Evolutionary conservation across 2,888 invertebrate genomes (phyloP), one percentile per base, ranked within the genome.

Genomic region (Pristionchus exspectatus): DNA sequence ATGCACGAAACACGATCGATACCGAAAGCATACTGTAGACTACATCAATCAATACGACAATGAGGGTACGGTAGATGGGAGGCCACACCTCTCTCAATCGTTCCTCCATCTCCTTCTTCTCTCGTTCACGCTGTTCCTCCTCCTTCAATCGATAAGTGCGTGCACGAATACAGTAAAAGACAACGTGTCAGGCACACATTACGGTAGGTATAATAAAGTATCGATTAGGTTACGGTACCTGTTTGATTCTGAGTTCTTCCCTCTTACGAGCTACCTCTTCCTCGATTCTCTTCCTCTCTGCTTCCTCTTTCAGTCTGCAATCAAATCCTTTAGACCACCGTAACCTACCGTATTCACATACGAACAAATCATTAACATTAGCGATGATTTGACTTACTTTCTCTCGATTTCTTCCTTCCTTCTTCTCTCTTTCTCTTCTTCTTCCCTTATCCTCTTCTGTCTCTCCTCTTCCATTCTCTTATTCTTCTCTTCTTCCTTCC

Each of bases 341-440:
- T 83, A 56, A 9, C 24, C 74, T 74, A 69, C 69, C 3, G n/a
- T 77, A 44, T 77, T 38, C n/a, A 72, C 7, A n/a, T 72, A 72
- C 3, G 38, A 9, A 44, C 50, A 77, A 21, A 4, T 2, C 7
- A 77, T 77, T 14, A 74, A 21, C n/a, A n/a, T n/a, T n/a, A n/a
- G n/a, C n/a, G 1, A n/a, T n/a, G 38, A 3, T 0, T 30, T 27
- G 2, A 44, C 44, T 81, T 50, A 54, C 87, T 87, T 87, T n/a
- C 54, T 87, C 69, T 87, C 87, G 1, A 21, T 30, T 7, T 87
- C 87, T 30, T 69, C 87, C 30, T 27, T 87, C 27, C 69, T 88
- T n/a, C 87, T 44, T 50, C 87, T 87, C 69, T 87, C 87, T 27
- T 88, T 88, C 87, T 88, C 87, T 18, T 88, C 87, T 33, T 88